Conservation (phyloP, 2,888 invertebrate genomes). For the Pammene fasciana region DNA sequence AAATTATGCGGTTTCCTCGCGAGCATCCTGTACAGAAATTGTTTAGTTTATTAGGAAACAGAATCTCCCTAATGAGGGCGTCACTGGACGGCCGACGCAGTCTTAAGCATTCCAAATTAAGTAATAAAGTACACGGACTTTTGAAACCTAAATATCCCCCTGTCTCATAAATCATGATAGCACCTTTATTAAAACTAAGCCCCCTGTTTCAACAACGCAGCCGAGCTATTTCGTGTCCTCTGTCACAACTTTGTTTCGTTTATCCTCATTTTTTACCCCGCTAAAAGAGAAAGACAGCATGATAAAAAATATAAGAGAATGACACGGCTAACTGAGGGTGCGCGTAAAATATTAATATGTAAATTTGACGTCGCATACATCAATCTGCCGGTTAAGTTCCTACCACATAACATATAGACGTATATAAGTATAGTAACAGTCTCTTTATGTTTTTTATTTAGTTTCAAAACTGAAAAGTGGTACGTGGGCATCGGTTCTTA, state of each 20-base stretch:
- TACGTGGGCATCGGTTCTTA: too few relatives aligned
- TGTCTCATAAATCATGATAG: slow-evolving; percentile 47
- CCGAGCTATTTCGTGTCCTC: slow-evolving; percentile 1
- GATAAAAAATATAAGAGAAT: slow-evolving; percentile 15
- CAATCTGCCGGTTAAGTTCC: slow-evolving; percentile 43
- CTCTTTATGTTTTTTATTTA: too few relatives aligned
- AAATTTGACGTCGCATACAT: slow-evolving; percentile 46
- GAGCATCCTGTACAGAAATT: too few relatives aligned
- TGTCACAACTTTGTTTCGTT: slow-evolving; percentile 4
- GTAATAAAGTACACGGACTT: background rate
- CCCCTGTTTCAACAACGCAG: slow-evolving; percentile 26
- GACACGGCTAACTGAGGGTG: slow-evolving; percentile 19
- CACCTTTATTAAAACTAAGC: slow-evolving; percentile 49
- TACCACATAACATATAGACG: background rate
- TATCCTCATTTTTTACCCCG: background rate
- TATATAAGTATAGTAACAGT: background rate
- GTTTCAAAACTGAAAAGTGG: too few relatives aligned
- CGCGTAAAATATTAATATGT: slow-evolving; percentile 46
- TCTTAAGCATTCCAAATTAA: background rate
- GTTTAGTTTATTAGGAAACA: too few relatives aligned
- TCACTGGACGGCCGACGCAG: too few relatives aligned
- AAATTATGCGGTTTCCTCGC: too few relatives aligned
- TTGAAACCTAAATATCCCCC: slow-evolving; percentile 35
- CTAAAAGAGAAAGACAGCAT: slow-evolving; percentile 24
- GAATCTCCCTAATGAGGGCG: too few relatives aligned